phyloP scores from a whole-genome alignment of 2,888 invertebrate genomes.

The Iphiclides podalirius region DNA sequence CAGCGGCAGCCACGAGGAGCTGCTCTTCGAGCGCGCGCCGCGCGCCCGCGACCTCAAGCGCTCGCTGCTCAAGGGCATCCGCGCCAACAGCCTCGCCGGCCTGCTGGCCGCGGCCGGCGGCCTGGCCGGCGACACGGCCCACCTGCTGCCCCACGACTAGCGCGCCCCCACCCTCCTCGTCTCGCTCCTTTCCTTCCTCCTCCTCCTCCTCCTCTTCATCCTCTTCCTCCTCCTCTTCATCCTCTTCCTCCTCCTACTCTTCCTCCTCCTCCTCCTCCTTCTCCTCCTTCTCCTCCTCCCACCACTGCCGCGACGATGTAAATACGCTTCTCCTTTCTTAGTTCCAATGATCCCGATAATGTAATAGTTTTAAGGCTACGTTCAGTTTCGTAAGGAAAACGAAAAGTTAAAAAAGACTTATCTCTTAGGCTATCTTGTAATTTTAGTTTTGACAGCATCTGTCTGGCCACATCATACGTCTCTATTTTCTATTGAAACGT shows the following conservation, averaged over 20 bases:
- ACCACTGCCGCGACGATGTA: no score
- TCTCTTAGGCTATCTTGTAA: conserved; percentile 46
- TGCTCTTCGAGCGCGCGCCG: conserved; percentile 44
- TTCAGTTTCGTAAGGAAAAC: conserved; percentile 17
- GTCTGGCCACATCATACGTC: conserved; percentile 22
- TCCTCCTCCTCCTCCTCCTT: no score
- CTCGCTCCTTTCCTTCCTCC: no score
- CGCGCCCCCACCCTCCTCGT: no score
- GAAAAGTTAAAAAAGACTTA: conserved; percentile 67
- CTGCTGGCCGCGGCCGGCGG: conserved; percentile 48
- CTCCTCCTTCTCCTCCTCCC: no score
- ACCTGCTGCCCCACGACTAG: conserved; percentile 57
- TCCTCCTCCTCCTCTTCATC: no score
- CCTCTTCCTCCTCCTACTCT: no score
- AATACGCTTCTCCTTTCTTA: conserved; percentile 34
- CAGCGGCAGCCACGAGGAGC: conserved; percentile 62
- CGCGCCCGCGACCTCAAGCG: conserved; percentile 12
- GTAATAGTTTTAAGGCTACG: conserved; percentile 45
- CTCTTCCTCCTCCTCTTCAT: no score
- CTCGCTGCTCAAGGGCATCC: conserved; percentile 45
- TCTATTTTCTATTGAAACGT: no score
- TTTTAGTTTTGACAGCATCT: conserved; percentile 37
- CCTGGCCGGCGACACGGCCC: conserved; percentile 54
- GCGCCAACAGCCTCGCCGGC: conserved; percentile 60
- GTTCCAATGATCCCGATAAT: conserved; percentile 57